Conservation (phyloP, 1,140 invertebrate species). For the Heterodera schachtii region DNA sequence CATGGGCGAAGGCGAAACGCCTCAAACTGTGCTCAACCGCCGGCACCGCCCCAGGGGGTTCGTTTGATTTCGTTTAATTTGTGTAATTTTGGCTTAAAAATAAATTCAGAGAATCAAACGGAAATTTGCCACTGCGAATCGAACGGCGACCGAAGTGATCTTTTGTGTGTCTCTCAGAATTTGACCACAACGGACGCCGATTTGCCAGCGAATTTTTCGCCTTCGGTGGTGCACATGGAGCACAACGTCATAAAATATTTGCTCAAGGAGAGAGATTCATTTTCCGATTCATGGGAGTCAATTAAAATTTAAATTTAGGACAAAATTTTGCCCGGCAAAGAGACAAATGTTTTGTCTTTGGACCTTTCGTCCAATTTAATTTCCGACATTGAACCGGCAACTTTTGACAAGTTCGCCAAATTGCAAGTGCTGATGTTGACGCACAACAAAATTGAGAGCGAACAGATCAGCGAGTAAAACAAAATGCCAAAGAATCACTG, state of each 20-base stretch:
- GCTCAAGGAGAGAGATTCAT: background rate
- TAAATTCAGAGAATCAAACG: background rate
- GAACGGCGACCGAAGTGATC: background rate
- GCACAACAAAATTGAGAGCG: constrained; percentile 25
- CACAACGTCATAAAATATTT: background rate
- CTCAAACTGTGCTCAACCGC: background rate
- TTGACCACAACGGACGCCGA: background rate
- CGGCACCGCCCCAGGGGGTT: background rate
- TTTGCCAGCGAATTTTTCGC: background rate
- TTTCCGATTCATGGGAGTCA: background rate
- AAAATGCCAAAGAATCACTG: background rate
- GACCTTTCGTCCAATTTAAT: constrained; percentile 31
- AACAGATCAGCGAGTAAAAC: constrained; percentile 29
- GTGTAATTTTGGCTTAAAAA: background rate
- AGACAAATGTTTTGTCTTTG: constrained; percentile 18
- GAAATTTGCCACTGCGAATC: background rate
- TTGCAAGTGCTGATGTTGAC: constrained; percentile 34
- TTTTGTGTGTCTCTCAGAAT: background rate
- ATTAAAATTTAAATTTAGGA: constrained; percentile 2
- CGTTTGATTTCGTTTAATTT: background rate
- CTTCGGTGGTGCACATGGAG: background rate
- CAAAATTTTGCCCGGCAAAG: constrained; percentile 34
- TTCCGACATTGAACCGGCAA: constrained; percentile 17
- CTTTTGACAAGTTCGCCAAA: constrained; percentile 30
- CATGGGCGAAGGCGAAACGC: background rate